phyloP scores from a whole-genome alignment of 2,797 vertebrate species.

The Sibirionetta formosa region DNA sequence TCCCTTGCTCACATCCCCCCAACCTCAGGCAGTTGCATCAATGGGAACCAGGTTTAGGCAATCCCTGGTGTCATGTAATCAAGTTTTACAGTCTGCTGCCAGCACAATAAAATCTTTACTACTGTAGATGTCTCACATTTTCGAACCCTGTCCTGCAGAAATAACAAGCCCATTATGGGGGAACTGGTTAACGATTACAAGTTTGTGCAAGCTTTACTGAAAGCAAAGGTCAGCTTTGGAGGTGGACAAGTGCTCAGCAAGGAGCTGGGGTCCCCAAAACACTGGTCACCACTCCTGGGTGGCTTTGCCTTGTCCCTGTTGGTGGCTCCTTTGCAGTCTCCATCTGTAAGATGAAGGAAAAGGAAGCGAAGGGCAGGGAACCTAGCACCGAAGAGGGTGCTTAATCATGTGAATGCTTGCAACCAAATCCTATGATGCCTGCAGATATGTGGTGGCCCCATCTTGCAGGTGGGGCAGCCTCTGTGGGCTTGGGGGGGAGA shows the following conservation, averaged over 20 bases:
- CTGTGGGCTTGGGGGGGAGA: fast-evolving
- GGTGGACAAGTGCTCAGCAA: background rate
- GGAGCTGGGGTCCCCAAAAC: background rate
- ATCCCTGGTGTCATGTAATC: constrained; percentile 30
- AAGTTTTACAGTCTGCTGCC: constrained; percentile 34
- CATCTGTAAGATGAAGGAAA: background rate
- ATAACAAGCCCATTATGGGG: background rate
- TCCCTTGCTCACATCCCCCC: background rate
- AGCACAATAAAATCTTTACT: constrained; percentile 67
- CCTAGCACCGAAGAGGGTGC: background rate
- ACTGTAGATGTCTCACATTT: constrained; percentile 61
- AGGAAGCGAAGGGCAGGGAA: fast-evolving
- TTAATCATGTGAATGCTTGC: background rate
- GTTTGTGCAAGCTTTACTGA: constrained; percentile 38
- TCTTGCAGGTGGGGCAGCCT: background rate
- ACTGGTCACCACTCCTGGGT: fast-evolving
- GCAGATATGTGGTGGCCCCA: background rate
- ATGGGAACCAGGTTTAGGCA: constrained; percentile 39
- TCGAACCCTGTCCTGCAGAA: constrained; percentile 46
- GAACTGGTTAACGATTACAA: constrained; percentile 30
- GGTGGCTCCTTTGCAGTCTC: background rate
- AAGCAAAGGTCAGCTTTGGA: constrained; percentile 27
- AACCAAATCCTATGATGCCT: background rate
- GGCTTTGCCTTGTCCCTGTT: background rate
- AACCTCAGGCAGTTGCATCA: background rate